These are phyloP conservation scores for Umimayanthus kanabou DNA, from an alignment of 92 coral and sea anemone species.

Conservation along the genomic window DNA sequence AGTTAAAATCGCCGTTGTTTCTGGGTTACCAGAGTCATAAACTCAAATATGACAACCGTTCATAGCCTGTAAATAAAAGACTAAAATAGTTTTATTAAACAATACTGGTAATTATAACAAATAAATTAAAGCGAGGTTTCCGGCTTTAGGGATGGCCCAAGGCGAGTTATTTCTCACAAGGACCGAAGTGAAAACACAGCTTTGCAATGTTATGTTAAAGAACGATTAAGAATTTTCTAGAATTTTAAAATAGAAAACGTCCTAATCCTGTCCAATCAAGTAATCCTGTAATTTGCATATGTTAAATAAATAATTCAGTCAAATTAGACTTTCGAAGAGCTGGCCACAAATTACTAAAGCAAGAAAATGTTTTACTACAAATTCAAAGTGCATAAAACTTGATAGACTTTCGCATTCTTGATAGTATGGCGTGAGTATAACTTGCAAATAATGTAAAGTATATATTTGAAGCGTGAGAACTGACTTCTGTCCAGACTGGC, in stretches of 20 bases:
- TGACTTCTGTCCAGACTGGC: too few species aligned
- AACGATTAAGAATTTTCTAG: background rate
- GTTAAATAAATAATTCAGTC: background rate
- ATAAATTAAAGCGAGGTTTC: background rate
- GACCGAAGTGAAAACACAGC: background rate
- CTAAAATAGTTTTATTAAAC: background rate
- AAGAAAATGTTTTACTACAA: too few species aligned
- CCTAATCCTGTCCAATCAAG: background rate
- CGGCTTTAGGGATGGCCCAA: background rate
- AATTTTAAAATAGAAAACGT: background rate
- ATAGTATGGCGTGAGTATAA: too few species aligned
- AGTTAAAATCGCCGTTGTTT: too few species aligned
- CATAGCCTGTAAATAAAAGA: too few species aligned
- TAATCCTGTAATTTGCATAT: background rate
- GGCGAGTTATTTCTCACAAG: background rate
- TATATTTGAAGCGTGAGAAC: too few species aligned
- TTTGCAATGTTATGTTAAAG: background rate
- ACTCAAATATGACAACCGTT: too few species aligned
- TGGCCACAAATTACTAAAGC: background rate
- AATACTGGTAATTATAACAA: too few species aligned
- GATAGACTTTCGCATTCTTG: too few species aligned
- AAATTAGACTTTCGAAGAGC: background rate
- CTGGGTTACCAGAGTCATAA: too few species aligned
- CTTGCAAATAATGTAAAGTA: too few species aligned
- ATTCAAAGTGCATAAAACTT: background rate